Evolutionary conservation across 2,797 vertebrate species (phyloP), one percentile per base, ranked within the genome.

Genomic region (Chrosomus eos): DNA sequence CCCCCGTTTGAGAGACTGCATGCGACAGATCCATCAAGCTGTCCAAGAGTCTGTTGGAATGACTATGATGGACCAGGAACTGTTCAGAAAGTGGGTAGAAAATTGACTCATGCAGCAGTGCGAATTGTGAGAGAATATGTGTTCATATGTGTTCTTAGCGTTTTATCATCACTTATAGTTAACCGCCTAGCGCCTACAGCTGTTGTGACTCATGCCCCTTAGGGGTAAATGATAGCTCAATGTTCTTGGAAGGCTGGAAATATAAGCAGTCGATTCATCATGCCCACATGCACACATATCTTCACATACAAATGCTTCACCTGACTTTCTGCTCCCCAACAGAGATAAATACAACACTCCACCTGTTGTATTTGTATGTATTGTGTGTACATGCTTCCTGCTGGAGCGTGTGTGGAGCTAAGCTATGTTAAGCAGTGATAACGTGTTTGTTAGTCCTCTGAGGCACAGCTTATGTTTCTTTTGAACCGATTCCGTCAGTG

Each of bases 1-100:
- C 90, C 97, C 97, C 40, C 93, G 97, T 38, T 94, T 98, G 78
- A 94, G 92, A 71, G 95, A 97, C 92, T 97, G 96, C 82, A 94
- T 98, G 92, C 91, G 26, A 84, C 94, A 95, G 90, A 95, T 97
- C 92, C 92, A 93, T 21, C 90, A 93, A 6, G 91, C 91, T 58
- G 88, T 95, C 48, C 94, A 90, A 64, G 95, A 96, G 55, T 93
- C 95, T 33, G 51, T 74, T 36, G 95, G 93, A 5, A 93, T 94
- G 0, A 94, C 95, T 88, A 93, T 95, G 91, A 95, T 98, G 94
- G 96, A 97, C 92, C 93, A 95, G 89, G 92, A 94, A 45, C 94
- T 97, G 85, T 98, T 98, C 90, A 95, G 90, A 91, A 96, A 94
- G 97, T 98, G 93, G 90, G 93, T 85, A 62, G 9, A 23, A 43